Base-by-base conservation (phyloP, 2,113 vertebrate species). In the Paraplagusia blochii region DNA sequence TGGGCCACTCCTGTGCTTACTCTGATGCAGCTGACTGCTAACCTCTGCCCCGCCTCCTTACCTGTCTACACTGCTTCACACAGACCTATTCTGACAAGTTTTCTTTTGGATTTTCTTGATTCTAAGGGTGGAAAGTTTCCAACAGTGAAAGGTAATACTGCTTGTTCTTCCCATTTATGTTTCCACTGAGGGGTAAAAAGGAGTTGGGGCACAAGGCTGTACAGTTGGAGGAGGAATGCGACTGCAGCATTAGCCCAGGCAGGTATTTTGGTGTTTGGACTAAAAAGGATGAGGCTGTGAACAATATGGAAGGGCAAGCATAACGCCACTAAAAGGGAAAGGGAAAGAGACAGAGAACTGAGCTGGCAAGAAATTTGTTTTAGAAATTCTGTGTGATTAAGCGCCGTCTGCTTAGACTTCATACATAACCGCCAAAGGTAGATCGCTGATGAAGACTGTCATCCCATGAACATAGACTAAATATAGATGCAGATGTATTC, bases 281-380 rank as follows among this genome's bases (percentile, higher is more conserved):
- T 71, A 49, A 88, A 87, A 22, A 91, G 85, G 47, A 55, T 50
- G 34, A 91, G 65, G 17, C 61, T 63, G 11, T 92, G 87, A 53
- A 79, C 63, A 46, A 88, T 64, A 35, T 92, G 88, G n/a, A 89
- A 36, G 0, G 91, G 90, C 34, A 90, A 65, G 66, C 90, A 92
- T 48, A 91, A 81, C 9, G 91, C 29, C 67, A 90, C 77, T 69
- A 93, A 88, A 35, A 91, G 75, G 5, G 80, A 88, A 4, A 92
- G 77, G 6, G 91, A 87, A 38, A 92, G 69, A 16, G 81, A 60
- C 44, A 92, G 70, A 34, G 80, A 85, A 18, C 62, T 74, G 16
- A 82, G 63, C 53, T 44, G 62, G 12, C 22, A 22, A 9, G 72
- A 66, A n/a, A 81, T 72, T 2, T 36, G 49, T 43, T 87, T 80